A percentile compares a stretch with the other conserved stretches of the same genome.
These are phyloP conservation scores for Chloroceryle aenea DNA, from an alignment of 2,113 vertebrate genomes.

Conservation along the genomic window DNA sequence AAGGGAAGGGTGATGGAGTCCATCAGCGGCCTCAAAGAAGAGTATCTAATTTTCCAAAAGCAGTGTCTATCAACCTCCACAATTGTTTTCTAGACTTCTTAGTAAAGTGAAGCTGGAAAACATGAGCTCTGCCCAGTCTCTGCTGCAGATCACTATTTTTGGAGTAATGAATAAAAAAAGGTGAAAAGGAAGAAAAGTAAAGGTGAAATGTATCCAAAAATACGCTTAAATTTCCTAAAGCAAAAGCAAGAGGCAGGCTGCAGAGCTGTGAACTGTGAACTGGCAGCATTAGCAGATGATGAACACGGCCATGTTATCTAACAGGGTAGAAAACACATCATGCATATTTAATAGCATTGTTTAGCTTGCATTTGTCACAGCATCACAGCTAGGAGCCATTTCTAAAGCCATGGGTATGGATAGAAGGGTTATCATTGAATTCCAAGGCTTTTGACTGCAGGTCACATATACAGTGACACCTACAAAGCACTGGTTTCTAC, in stretches of 20 bases:
- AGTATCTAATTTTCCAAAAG: background rate
- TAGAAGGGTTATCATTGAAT: background rate
- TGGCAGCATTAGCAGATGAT: background rate
- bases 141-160: background rate
- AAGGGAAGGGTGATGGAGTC: background rate
- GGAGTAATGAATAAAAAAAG: background rate
- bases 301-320: background rate
- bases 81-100: background rate
- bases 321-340: background rate
- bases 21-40: background rate
- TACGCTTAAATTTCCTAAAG: background rate
- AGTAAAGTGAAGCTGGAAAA: background rate
- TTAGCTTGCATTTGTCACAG: background rate
- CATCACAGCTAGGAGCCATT: background rate
- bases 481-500: background rate
- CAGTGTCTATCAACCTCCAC: background rate
- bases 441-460: background rate
- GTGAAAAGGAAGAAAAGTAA: background rate
- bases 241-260: background rate
- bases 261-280: constrained; percentile 13
- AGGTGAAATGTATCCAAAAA: background rate
- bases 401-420: background rate
- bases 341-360: constrained; percentile 36
- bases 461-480: background rate
- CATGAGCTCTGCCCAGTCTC: background rate